Evolutionary conservation across 1,140 invertebrate species (phyloP), one percentile per base, ranked within the genome.

Genomic region (Drosophila truncata): DNA sequence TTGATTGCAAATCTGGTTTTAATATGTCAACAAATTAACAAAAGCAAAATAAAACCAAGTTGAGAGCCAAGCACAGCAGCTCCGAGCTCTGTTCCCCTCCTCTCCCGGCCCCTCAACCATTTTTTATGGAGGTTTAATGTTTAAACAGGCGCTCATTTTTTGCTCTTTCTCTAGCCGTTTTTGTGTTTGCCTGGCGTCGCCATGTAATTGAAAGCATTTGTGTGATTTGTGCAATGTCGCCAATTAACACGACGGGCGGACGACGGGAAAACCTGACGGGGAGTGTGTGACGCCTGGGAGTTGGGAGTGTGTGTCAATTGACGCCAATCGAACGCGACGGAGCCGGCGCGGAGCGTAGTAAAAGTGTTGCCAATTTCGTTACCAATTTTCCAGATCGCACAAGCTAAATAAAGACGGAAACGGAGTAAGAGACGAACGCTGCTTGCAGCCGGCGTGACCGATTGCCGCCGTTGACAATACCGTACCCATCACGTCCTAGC

Each of bases 1-100:
- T 88, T 88, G 84, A 88, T 88, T 88, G 84, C 85, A 90, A 88
- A 88, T 88, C 84, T 88, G 84, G 84, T 90, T 88, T 88, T 88
- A 90, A 88, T 88, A 88, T 88, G 85, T 90, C 84, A 88, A 88
- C 84, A 88, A 88, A 90, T 84, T 88, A 84, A 81, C 83, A 85
- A 82, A 75, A 80, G 47, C 58, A 58, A 67, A 74, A 60, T 58
- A 63, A 71, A 74, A 59, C 46, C 54, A 39, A 82, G 54, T 35
- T 52, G 69, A 63, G 76, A 63, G 76, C 39, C 75, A 61, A 76
- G 64, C 58, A 75, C 46, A 77, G 50, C 64, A 47, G 39, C 69
- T 2, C n/a, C 44, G 59, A 37, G 50, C 50, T 41, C 39, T n/a
- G 13, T 10, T 13, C 20, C 47, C 35, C 33, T 39, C 41, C n/a